Evolutionary conservation across 1,140 invertebrate genomes (phyloP).

Genomic region (Zaprionus taronus): DNA sequence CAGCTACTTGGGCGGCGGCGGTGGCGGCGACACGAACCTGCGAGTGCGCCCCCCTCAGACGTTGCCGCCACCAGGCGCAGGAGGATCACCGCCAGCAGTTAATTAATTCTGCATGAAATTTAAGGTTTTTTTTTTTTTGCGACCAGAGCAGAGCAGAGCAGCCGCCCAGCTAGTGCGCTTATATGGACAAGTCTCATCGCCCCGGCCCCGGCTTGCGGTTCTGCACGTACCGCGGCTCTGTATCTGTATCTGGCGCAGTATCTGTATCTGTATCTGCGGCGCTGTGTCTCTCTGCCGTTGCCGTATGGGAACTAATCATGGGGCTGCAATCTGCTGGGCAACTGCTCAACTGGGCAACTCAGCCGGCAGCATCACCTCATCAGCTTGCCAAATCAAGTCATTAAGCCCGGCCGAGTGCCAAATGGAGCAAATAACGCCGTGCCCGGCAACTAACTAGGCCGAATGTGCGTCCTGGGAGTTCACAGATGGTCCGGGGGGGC

Average conservation of each 20-base stretch:
- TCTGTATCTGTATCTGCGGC: conserved; percentile 18
- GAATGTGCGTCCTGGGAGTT: conserved; percentile 73
- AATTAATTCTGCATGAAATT: conserved; percentile 84
- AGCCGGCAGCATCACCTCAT: conserved; percentile 53
- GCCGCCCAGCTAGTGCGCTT: conserved; percentile 51
- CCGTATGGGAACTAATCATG: conserved; percentile 68
- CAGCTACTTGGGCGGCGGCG: conserved; percentile 39
- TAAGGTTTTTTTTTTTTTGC: conserved; percentile 60
- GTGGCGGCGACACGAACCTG: conserved; percentile 66
- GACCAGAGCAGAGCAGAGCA: conserved; percentile 8
- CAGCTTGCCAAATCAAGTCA: conserved; percentile 77
- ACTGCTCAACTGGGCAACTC: conserved; percentile 18
- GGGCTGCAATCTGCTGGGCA: conserved; percentile 45
- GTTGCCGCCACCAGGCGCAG: conserved; percentile 36
- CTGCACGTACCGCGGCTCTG: conserved; percentile 62
- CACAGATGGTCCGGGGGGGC: conserved; percentile 37
- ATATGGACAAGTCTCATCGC: conserved; percentile 73
- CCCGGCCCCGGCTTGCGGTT: conserved; percentile 56
- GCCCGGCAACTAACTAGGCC: conserved; percentile 46
- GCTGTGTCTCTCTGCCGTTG: conserved; percentile 13
- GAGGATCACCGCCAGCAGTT: conserved; percentile 49
- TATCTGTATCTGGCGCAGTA: conserved; percentile 25
- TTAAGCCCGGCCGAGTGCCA: conserved; percentile 76
- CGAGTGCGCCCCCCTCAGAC: conserved; percentile 36
- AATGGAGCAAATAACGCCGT: conserved; percentile 77